These are phyloP conservation scores for Chloropsis hardwickii DNA, from an alignment of 2,113 vertebrate species.

Conservation along the genomic window DNA sequence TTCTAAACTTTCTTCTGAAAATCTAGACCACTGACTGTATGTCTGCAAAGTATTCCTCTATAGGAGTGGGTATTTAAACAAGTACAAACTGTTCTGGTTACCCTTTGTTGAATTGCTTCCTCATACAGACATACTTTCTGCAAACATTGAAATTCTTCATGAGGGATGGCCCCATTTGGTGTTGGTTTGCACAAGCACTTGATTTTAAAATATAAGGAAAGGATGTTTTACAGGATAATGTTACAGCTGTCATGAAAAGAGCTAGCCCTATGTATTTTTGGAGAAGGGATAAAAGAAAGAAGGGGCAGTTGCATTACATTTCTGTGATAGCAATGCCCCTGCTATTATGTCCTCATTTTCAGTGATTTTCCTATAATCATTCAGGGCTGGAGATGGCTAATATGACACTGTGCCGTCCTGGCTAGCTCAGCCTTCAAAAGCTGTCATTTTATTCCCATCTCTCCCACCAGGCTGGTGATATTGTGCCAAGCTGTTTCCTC, in stretches of 20 bases:
- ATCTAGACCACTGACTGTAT: background rate
- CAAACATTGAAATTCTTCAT: background rate
- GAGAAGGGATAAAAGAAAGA: background rate
- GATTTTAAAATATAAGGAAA: background rate
- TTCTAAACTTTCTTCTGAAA: background rate
- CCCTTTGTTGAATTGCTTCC: background rate
- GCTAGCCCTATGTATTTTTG: background rate
- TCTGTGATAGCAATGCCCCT: background rate
- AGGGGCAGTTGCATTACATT: background rate
- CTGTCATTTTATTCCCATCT: background rate
- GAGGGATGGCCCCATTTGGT: background rate
- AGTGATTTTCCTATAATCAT: background rate
- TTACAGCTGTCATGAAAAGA: background rate
- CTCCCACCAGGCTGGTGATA: background rate
- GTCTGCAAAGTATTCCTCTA: background rate
- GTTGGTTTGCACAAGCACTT: background rate
- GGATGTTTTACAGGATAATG: background rate
- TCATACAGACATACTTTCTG: background rate
- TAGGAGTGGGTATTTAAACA: background rate
- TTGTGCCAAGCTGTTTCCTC: background rate
- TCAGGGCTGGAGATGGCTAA: background rate
- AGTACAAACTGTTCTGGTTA: background rate
- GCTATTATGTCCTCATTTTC: background rate
- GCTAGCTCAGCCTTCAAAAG: background rate
- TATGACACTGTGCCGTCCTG: background rate